phyloP scores from a whole-genome alignment of 1,140 invertebrate genomes.

The Aphis gossypii region DNA sequence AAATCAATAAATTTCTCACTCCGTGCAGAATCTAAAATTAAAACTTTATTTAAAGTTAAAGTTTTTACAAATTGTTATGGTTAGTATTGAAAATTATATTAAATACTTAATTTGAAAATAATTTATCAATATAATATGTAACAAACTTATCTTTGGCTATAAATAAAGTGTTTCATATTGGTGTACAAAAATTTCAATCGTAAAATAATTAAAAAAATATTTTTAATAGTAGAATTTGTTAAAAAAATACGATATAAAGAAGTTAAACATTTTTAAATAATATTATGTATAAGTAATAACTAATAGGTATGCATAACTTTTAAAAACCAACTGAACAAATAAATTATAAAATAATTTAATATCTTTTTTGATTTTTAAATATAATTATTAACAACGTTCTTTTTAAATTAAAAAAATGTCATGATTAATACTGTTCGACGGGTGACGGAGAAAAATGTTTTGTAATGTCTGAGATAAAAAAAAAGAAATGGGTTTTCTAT shows the following conservation, averaged over 20 bases:
- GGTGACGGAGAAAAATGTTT: conserved; percentile 12
- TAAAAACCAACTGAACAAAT: neutral
- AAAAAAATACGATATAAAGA: neutral
- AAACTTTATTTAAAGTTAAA: neutral
- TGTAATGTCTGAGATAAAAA: conserved; percentile 20
- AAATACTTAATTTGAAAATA: neutral
- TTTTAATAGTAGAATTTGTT: neutral
- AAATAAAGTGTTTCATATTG: neutral
- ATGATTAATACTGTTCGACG: conserved; percentile 29
- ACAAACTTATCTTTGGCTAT: neutral
- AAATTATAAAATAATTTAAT: neutral
- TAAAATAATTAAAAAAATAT: neutral
- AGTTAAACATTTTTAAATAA: neutral
- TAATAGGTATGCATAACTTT: neutral
- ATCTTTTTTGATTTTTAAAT: neutral
- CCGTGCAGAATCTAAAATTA: too few relatives aligned
- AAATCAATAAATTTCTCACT: too few relatives aligned
- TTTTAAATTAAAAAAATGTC: conserved; percentile 31
- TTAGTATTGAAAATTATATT: neutral
- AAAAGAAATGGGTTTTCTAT: conserved; percentile 55
- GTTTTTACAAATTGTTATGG: neutral
- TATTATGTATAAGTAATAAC: neutral
- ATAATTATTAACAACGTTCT: neutral
- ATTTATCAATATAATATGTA: neutral
- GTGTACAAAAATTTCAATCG: neutral